A percentile compares a stretch with the other conserved stretches of the same genome.
Evolutionary conservation across 2,797 vertebrate genomes (phyloP).

Genomic region (Mallotus villosus): DNA sequence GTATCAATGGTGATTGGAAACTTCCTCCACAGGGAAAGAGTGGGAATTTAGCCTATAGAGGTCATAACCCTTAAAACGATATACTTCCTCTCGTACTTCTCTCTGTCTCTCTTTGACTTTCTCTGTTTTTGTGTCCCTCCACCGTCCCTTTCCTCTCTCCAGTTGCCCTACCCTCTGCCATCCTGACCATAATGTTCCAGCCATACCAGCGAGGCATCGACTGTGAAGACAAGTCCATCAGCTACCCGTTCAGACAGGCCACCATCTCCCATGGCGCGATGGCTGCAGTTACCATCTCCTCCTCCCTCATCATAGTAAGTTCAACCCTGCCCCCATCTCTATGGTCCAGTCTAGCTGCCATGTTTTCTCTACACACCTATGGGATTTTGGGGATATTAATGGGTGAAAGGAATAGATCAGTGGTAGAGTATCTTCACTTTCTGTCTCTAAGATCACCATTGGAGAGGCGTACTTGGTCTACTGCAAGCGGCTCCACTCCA

Average conservation of each 20-base stretch:
- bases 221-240: slow-evolving; percentile 88
- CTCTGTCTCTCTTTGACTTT: background rate
- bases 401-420: no score
- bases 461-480: slow-evolving; percentile 87
- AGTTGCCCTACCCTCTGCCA: slow-evolving; percentile 86
- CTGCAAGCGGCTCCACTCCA: slow-evolving; percentile 85
- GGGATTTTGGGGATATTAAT: no score
- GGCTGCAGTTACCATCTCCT: slow-evolving; percentile 87
- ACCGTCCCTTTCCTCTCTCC: slow-evolving; percentile 6
- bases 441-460: slow-evolving; percentile 66
- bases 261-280: slow-evolving; percentile 91
- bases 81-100: background rate
- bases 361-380: no score
- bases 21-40: slow-evolving; percentile 12
- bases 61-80: slow-evolving; percentile 17
- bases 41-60: slow-evolving; percentile 10
- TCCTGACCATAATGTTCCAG: slow-evolving; percentile 82
- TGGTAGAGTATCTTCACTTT: background rate
- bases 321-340: no score
- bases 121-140: background rate
- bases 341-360: no score
- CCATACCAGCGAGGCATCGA: slow-evolving; percentile 89
- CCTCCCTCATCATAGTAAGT: slow-evolving; percentile 88
- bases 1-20: slow-evolving; percentile 39
- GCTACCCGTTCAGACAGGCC: slow-evolving; percentile 86